Base-by-base conservation (phyloP, 1,140 invertebrate genomes). In the Eulimnadia texana region DNA sequence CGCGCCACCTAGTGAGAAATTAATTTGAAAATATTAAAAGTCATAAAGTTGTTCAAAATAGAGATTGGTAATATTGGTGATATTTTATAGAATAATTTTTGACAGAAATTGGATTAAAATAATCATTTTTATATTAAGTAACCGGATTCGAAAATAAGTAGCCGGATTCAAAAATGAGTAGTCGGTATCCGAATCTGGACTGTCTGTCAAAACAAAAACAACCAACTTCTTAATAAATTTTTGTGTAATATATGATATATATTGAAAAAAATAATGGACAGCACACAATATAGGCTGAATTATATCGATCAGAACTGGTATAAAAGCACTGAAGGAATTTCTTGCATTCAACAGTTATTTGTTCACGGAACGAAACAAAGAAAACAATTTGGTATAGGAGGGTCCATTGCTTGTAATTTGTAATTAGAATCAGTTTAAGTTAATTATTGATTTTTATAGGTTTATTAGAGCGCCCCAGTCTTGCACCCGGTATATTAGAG, bases 391-490 rank as follows among this genome's bases (percentile, higher is more conserved):
- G 74, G 74, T 76, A 68, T 66, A 25, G 3, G 19, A 2, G 24
- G 2, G 64, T 63, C 50, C 42, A 42, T 20, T 62, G 51, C 33
- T 20, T 16, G 24, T 11, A 10, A 59, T 13, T 23, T 49, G 47
- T 60, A 28, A 63, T 58, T 27, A 13, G n/a, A 33, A 62, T 64
- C 16, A 51, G 56, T 66, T n/a, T 16, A 65, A 49, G 19, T 50
- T 25, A n/a, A n/a, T n/a, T n/a, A n/a, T n/a, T n/a, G n/a, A 55
- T 54, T 49, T 58, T 42, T 70, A 27, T 57, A 81, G 79, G 79
- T 42, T 68, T 80, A 58, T 66, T 81, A 28, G 79, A 81, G 66
- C 72, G 71, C 49, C 79, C 80, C n/a, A 70, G 67, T 56, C 61
- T 78, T 50, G 71, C 76, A 11, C 61, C 72, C 16, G 72, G 72